phyloP scores from a whole-genome alignment of 1,140 invertebrate genomes.

The Trichoplusia ni region DNA sequence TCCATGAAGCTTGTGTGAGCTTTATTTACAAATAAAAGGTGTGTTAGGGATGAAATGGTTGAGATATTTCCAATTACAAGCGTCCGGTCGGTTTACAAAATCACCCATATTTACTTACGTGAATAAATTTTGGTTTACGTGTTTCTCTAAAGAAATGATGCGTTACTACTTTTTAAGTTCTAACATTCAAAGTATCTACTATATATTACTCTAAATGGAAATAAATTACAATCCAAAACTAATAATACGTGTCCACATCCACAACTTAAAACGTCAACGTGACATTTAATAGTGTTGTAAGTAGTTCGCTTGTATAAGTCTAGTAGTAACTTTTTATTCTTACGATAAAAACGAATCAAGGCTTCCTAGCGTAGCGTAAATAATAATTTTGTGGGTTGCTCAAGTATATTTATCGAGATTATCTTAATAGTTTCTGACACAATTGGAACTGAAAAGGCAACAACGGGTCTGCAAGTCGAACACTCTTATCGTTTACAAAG shows the following conservation, averaged over 20 bases:
- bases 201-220: not conserved
- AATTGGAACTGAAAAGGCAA: too few relatives aligned
- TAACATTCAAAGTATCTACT: not conserved
- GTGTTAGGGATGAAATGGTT: not conserved
- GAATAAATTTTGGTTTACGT: not conserved
- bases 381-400: too few relatives aligned
- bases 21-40: too few relatives aligned
- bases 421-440: too few relatives aligned
- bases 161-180: not conserved
- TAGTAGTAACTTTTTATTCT: too few relatives aligned
- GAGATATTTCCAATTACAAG: not conserved
- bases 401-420: too few relatives aligned
- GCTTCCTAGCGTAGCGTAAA: too few relatives aligned
- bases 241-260: constrained; percentile 62
- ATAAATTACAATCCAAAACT: not conserved
- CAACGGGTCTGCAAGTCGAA: too few relatives aligned
- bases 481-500: too few relatives aligned
- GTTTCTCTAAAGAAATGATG: not conserved
- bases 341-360: too few relatives aligned
- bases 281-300: constrained; percentile 25
- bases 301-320: too few relatives aligned
- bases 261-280: constrained; percentile 38
- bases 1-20: too few relatives aligned
- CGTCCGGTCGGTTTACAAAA: constrained; percentile 4
- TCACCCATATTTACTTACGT: constrained; percentile 10